Conservation (phyloP, 1,140 invertebrate species). For the Lepidotrigona ventralis region DNA sequence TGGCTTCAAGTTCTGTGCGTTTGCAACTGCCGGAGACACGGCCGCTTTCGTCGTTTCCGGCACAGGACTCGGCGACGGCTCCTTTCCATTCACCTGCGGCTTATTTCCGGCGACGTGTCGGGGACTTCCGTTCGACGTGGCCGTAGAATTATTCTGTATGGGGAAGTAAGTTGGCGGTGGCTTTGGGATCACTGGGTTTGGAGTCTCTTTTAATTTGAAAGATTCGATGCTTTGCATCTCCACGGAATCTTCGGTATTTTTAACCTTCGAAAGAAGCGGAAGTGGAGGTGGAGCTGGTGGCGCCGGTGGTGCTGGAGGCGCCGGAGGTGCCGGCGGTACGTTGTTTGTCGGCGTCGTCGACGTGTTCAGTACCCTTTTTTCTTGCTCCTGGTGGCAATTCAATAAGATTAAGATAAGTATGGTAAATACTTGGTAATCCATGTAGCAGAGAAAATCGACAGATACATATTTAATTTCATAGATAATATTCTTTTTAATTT, state of each 20-base stretch:
- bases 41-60: conserved; percentile 48
- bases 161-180: conserved; percentile 85
- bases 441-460: too few relatives aligned
- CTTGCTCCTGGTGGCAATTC: conserved; percentile 67
- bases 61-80: conserved; percentile 46
- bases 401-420: neutral
- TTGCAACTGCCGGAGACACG: conserved; percentile 29
- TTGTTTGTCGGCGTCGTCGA: conserved; percentile 32
- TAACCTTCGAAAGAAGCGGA: conserved; percentile 61
- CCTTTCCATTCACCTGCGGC: conserved; percentile 44
- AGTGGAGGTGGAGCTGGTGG: conserved; percentile 66
- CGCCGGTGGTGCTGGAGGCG: conserved; percentile 48
- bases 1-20: conserved; percentile 34
- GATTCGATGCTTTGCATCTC: conserved; percentile 88
- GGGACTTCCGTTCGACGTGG: conserved; percentile 58
- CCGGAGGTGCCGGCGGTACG: conserved; percentile 45
- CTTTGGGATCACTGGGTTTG: conserved; percentile 81
- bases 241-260: conserved; percentile 78
- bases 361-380: conserved; percentile 55
- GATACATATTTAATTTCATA: neutral
- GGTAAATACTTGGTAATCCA: neutral
- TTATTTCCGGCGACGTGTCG: conserved; percentile 53
- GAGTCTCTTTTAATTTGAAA: conserved; percentile 84
- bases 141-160: conserved; percentile 40
- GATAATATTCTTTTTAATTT: neutral